A percentile compares a stretch with the other conserved stretches of the same genome.
Conservation (phyloP, 2,888 invertebrate species). For the Drosophila limbata region DNA sequence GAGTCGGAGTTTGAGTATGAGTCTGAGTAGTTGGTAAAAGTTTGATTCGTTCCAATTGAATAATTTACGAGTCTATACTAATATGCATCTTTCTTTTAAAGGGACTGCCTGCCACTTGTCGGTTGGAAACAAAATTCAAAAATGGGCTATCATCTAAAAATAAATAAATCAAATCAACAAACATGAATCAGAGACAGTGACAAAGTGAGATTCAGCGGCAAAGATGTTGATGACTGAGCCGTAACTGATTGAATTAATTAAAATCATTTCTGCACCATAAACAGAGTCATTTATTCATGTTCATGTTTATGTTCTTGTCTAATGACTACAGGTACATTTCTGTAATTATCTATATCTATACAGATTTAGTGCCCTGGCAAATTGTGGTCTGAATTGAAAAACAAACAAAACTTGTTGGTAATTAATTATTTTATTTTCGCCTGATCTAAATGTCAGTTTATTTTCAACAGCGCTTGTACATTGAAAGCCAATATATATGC, state of each 20-base stretch:
- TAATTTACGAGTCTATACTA: conserved; percentile 32
- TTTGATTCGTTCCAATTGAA: conserved; percentile 52
- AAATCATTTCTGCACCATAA: conserved; percentile 76
- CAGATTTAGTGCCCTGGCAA: conserved; percentile 28
- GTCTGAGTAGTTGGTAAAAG: conserved; percentile 39
- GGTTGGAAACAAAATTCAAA: conserved; percentile 50
- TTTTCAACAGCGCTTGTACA: conserved; percentile 59
- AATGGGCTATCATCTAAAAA: conserved; percentile 40
- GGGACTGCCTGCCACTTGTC: conserved; percentile 36
- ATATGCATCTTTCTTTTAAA: conserved; percentile 39
- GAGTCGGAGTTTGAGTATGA: conserved; percentile 6
- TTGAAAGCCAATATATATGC: conserved; percentile 53
- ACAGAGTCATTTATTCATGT: conserved; percentile 70
- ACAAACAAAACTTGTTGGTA: conserved; percentile 65
- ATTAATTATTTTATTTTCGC: conserved; percentile 71
- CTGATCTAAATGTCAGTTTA: conserved; percentile 62
- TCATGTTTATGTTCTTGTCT: conserved; percentile 50
- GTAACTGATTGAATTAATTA: conserved; percentile 78
- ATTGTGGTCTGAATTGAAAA: conserved; percentile 45
- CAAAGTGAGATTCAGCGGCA: conserved; percentile 1
- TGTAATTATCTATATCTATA: conserved; percentile 9
- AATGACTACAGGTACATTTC: conserved; percentile 43
- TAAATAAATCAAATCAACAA: conserved; percentile 51
- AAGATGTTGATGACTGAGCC: conserved; percentile 48
- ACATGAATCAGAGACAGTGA: conserved; percentile 59